Base-by-base conservation (phyloP, 2,888 invertebrate genomes). In the Tridacna gigas region DNA sequence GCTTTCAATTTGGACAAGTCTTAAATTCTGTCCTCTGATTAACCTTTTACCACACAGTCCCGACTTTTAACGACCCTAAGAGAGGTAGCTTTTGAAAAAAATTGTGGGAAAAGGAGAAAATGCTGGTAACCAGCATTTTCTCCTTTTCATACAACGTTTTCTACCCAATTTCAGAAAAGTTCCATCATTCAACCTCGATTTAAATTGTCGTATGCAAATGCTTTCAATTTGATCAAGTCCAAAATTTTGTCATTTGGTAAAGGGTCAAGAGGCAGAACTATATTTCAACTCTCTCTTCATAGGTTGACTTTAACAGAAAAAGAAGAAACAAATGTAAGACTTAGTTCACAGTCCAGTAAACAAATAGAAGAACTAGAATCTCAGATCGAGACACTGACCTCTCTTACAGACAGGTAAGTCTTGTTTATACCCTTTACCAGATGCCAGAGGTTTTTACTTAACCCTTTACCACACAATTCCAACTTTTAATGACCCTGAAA, bases 241-340 rank as follows among this genome's bases (percentile, higher is more conserved):
- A n/a, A n/a, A n/a, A n/a, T n/a, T n/a, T n/a, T n/a, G n/a, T n/a
- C n/a, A n/a, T n/a, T n/a, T n/a, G n/a, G n/a, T n/a, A n/a, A n/a
- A n/a, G n/a, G n/a, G n/a, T n/a, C n/a, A n/a, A n/a, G n/a, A n/a
- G n/a, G n/a, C n/a, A n/a, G n/a, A n/a, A n/a, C n/a, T n/a, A n/a
- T n/a, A 51, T 51, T n/a, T n/a, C n/a, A n/a, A n/a, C 15, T 51
- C 51, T 15, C 51, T 13, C 51, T 51, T 22, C 22, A 51, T 74
- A 87, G 87, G 77, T 48, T 87, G 22, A 74, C 79, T 25, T 74
- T 86, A 20, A 84, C 86, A 61, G 84, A 88, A 76, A 84, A 69
- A 45, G 82, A 88, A 65, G 15, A 84, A 56, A 66, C 60, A 0
- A 69, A 60, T 37, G 84, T 81, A 25, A 69, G 45, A 51, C 51